Percentiles rank a stretch among this genome's conserved stretches.
Evolutionary conservation across 2,888 invertebrate genomes (phyloP).

Genomic region (Drosophila peninsularis): DNA sequence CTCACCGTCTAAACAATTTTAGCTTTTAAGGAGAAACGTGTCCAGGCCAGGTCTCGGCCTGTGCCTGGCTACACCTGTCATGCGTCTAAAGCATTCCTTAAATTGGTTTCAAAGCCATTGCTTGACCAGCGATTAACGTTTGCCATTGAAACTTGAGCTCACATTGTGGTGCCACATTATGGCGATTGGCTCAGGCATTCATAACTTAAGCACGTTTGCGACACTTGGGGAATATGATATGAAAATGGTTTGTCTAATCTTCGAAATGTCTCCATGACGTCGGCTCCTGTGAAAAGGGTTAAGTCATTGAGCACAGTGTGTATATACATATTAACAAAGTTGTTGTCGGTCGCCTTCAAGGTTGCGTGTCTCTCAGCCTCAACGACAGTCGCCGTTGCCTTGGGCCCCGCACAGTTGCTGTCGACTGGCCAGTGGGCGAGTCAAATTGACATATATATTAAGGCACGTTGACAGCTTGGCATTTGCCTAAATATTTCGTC

Average conservation of each 20-base stretch:
- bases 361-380: conserved; percentile 9
- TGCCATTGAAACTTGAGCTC: conserved; percentile 20
- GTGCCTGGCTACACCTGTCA: conserved; percentile 17
- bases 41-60: conserved; percentile 3
- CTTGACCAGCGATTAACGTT: conserved; percentile 45
- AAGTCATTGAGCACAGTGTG: conserved; percentile 15
- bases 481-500: conserved; percentile 44
- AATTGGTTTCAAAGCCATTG: conserved; percentile 29
- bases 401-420: conserved; percentile 10
- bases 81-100: not conserved
- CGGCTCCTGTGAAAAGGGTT: conserved; percentile 64
- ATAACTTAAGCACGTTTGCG: conserved; percentile 30
- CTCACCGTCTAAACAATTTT: conserved; percentile 34
- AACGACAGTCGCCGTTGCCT: conserved; percentile 22
- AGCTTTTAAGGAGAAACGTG: conserved; percentile 25
- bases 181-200: conserved; percentile 17
- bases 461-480: conserved; percentile 66
- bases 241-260: conserved; percentile 51
- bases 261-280: conserved; percentile 34
- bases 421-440: conserved; percentile 5
- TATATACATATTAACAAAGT: conserved; percentile 22
- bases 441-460: conserved; percentile 60
- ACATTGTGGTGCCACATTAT: conserved; percentile 11
- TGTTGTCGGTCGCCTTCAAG: conserved; percentile 47
- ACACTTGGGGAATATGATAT: conserved; percentile 53